Evolutionary conservation across 2,113 vertebrate species (phyloP).

Genomic region (Chitala chitala): DNA sequence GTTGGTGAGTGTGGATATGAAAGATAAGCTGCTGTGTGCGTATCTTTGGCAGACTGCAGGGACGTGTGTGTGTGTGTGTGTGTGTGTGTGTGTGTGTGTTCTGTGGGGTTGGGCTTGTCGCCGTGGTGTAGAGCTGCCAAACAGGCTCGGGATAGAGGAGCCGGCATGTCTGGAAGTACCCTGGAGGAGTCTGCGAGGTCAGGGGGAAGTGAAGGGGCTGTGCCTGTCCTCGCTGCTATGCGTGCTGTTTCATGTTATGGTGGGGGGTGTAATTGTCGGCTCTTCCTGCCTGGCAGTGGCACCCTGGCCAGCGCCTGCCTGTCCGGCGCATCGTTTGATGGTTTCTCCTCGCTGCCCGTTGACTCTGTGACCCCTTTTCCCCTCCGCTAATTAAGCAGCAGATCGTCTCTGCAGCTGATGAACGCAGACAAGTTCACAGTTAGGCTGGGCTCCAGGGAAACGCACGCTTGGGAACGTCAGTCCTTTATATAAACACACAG

Average conservation of each 20-base stretch:
- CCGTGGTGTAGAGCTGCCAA: no score
- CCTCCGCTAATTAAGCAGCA: neutral
- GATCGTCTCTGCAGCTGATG: neutral
- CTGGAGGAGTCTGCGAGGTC: no score
- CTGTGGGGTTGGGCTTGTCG: neutral
- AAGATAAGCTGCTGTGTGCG: neutral
- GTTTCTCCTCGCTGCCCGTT: neutral
- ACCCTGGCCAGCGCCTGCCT: neutral
- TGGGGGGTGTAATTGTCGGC: neutral
- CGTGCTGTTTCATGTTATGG: neutral
- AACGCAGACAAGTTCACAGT: slow-evolving; percentile 1
- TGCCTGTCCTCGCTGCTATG: neutral
- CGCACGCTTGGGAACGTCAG: neutral
- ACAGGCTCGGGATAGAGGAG: no score
- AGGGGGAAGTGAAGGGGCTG: neutral
- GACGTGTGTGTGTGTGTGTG: neutral
- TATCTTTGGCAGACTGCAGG: neutral
- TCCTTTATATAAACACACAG: neutral
- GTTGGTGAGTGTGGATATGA: neutral
- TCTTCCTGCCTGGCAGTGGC: neutral
- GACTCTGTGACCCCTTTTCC: neutral
- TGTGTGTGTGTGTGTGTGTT: neutral
- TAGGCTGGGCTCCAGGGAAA: neutral
- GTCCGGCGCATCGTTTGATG: neutral
- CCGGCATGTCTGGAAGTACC: neutral